Evolutionary conservation across 2,797 vertebrate genomes (phyloP), one percentile per base, ranked within the genome.

Genomic region (Myotis pilosus): DNA sequence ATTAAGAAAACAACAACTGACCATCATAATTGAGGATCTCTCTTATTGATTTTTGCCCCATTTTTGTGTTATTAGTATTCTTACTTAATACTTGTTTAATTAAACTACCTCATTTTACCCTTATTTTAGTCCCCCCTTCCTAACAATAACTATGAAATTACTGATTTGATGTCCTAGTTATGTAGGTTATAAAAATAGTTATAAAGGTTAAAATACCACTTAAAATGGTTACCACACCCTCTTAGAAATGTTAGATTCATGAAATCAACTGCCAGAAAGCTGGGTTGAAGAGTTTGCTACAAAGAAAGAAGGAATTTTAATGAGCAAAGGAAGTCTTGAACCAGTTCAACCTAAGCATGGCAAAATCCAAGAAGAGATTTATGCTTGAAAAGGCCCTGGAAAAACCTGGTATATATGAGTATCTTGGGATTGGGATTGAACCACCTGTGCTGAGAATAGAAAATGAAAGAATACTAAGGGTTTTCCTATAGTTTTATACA

Each of bases 301-400:
- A 74, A 82, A 89, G 47, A 74, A 93, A 89, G 60, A 74, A 78
- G 62, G 47, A 41, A 93, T 93, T 91, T 91, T 93, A 79, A 64
- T 64, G 68, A 78, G 12, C 33, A 83, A 28, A 80, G 62, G 68
- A 93, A 69, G 44, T 64, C 44, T 80, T 72, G 10, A 81, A 28
- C 30, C 44, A 64, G 60, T 51, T 68, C 4, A n/a, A 69, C 53
- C 3, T 33, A 76, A 38, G 41, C 28, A 57, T 38, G 22, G 6
- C 5, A 71, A 82, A 95, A 57, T 25, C 33, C 64, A 66, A 36
- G 53, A 80, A 66, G 44, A 23, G 57, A 28, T 55, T 86, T 80
- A 53, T 64, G 7, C 38, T 60, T 23, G 71, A 87, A 47, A 71
- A 69, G 30, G 23, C 38, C 47, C 74, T 71, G 30, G 47, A 16